Evolutionary conservation across 2,888 invertebrate species (phyloP).

Genomic region (Allacma fusca): DNA sequence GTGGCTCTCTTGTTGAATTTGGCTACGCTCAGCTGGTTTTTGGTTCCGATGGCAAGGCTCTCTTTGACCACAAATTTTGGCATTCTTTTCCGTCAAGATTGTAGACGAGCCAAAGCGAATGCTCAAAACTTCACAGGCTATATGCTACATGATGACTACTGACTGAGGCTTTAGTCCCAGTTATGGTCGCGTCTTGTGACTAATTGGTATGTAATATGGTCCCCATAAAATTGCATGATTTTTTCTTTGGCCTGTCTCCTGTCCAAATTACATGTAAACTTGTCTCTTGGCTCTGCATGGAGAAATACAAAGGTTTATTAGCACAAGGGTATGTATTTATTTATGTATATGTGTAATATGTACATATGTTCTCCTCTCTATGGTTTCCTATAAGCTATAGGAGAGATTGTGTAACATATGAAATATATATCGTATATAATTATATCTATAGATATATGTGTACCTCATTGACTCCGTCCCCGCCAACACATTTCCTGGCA

Average conservation of each 20-base stretch:
- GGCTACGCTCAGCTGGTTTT: conserved; percentile 32
- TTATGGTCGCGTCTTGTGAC: background rate
- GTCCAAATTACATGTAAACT: too few species aligned
- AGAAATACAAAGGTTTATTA: too few species aligned
- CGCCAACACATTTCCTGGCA: too few species aligned
- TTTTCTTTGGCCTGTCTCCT: background rate
- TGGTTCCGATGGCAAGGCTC: conserved; percentile 16
- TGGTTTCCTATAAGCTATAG: too few species aligned
- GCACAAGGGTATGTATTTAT: too few species aligned
- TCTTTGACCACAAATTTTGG: conserved; percentile 32
- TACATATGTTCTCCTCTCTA: too few species aligned
- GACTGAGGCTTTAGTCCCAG: conserved; percentile 11
- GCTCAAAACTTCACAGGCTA: conserved; percentile 7
- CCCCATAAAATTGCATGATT: background rate
- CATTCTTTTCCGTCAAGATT: conserved; percentile 20
- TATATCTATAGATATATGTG: background rate
- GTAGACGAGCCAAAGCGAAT: conserved; percentile 4
- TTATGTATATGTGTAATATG: too few species aligned
- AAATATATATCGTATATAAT: too few species aligned
- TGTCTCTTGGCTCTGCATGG: too few species aligned
- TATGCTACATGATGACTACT: too few species aligned
- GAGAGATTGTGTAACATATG: too few species aligned
- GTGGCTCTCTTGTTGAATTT: conserved; percentile 29
- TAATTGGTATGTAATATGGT: background rate
- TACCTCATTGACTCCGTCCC: too few species aligned